Evolutionary conservation across 1,140 invertebrate genomes (phyloP).

Genomic region (Tetramorium alpestre): DNA sequence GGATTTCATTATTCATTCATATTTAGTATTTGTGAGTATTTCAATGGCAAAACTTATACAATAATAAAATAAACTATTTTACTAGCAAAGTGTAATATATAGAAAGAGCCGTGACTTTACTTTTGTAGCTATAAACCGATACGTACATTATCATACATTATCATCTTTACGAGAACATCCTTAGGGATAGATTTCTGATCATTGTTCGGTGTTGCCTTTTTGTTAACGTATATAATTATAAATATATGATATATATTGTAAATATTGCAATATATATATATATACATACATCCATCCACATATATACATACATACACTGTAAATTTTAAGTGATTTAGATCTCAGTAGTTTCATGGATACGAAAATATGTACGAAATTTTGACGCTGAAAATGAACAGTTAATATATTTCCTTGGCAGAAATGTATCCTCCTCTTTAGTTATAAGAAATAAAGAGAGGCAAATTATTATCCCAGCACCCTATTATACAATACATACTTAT

Average conservation of each 20-base stretch:
- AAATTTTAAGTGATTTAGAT: slow-evolving; percentile 53
- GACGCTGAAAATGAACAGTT: slow-evolving; percentile 39
- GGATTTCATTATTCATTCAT: background rate
- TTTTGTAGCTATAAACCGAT: slow-evolving; percentile 34
- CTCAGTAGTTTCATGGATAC: slow-evolving; percentile 23
- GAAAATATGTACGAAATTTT: slow-evolving; percentile 46
- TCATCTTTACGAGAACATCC: slow-evolving; percentile 34
- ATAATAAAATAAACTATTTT: slow-evolving; percentile 61
- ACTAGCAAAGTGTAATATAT: slow-evolving; percentile 62
- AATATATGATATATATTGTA: slow-evolving; percentile 48
- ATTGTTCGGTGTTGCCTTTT: slow-evolving; percentile 47
- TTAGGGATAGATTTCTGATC: slow-evolving; percentile 51
- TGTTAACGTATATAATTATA: slow-evolving; percentile 46
- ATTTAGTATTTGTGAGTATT: slow-evolving; percentile 28
- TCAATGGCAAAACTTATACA: slow-evolving; percentile 39
- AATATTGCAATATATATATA: slow-evolving; percentile 1
- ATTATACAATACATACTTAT: slow-evolving; percentile 44
- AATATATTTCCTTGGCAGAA: slow-evolving; percentile 59
- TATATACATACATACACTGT: slow-evolving; percentile 46
- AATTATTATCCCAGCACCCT: slow-evolving; percentile 48
- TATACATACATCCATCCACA: slow-evolving; percentile 23
- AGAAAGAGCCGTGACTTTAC: slow-evolving; percentile 46
- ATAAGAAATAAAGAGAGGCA: slow-evolving; percentile 54
- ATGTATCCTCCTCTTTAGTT: slow-evolving; percentile 57
- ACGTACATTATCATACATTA: slow-evolving; percentile 26